Evolutionary conservation across 2,888 invertebrate genomes (phyloP), one percentile per base, ranked within the genome.

Genomic region (Brachyopa scutellaris): DNA sequence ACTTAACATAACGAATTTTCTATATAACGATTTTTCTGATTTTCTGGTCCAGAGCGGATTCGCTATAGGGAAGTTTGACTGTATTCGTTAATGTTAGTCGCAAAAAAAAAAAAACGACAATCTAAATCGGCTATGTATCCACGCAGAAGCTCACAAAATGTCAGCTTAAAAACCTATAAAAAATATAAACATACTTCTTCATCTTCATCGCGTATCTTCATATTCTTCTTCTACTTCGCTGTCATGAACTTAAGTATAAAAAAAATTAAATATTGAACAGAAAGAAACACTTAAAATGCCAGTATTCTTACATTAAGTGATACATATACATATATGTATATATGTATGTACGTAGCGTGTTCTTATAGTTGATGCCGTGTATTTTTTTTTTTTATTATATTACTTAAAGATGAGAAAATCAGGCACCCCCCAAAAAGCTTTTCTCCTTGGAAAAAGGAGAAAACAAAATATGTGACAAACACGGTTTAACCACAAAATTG

Each of bases 251-350:
- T n/a, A n/a, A n/a, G n/a, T n/a, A n/a, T n/a, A 64, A n/a, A 38
- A 74, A 64, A 51, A 51, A 67, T 66, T 17, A 76, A 61, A 67
- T 67, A 67, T 76, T 53, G 59, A 59, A 67, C 66, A 59, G 36
- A 51, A 76, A 33, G n/a, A n/a, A n/a, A n/a, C 49, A 67, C 66
- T 67, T 53, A 59, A 66, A 67, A 67, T 61, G 57, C 23, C 45
- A 51, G 61, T 51, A 31, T 57, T 29, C 55, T 64, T 73, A 66
- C 66, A 51, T 66, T 53, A 51, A 29, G 53, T 19, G 38, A 13
- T 23, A 13, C 21, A 21, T 21, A 31, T 5, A 31, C 51, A 31
- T 4, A 13, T 23, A 15, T 13, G 55, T 13, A 2, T 13, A 7
- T 19, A 21, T 21, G 2, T 8, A 4, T 19, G 31, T n/a, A 13